Evolutionary conservation across 2,113 vertebrate genomes (phyloP), one percentile per base, ranked within the genome.

Genomic region (Tiliqua scincoides): DNA sequence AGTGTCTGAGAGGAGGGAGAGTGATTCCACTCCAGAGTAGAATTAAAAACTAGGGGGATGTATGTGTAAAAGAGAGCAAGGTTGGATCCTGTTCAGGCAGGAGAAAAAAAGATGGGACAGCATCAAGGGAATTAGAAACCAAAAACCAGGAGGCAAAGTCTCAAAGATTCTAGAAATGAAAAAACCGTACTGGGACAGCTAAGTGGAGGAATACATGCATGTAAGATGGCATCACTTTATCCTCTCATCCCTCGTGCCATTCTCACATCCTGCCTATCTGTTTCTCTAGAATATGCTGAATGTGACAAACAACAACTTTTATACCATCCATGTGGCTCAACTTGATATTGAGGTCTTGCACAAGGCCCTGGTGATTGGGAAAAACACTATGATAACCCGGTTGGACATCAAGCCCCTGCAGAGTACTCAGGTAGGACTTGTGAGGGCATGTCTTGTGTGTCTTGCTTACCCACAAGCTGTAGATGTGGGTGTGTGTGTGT

Each of bases 271-370:
- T 85, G 1, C 54, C 87, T 82, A 3, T 72, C 52, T 73, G 54
- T 87, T 30, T 88, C 85, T 88, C 72, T 83, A 98, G 98, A 98
- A 97, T 25, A 73, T 96, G 84, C 80, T 99, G 89, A 98, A 97
- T 87, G 85, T 99, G 92, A 96, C 95, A 93, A 98, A 98, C 88
- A 90, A 94, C 63, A 98, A 98, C 94, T 99, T 96, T 93, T 97
- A 97, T 71, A 89, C 95, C 0, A 91, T 98, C 82, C 88, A 93
- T 0, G 93, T 97, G 32, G 89, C 89, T 0, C 90, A 96, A 40
- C 95, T 98, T 18, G 94, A 85, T n/a, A 3, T 97, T 1, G 97
- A 98, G 87, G 93, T 96, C 43, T 87, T 98, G 82, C 91, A 98
- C 30, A 86, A 83, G 54, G 75, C 94, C 6, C 92, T 92, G 0